Conservation (phyloP, 30 jellyfish, hydroid and myxozoan species). For the Catostylus mosaicus region DNA sequence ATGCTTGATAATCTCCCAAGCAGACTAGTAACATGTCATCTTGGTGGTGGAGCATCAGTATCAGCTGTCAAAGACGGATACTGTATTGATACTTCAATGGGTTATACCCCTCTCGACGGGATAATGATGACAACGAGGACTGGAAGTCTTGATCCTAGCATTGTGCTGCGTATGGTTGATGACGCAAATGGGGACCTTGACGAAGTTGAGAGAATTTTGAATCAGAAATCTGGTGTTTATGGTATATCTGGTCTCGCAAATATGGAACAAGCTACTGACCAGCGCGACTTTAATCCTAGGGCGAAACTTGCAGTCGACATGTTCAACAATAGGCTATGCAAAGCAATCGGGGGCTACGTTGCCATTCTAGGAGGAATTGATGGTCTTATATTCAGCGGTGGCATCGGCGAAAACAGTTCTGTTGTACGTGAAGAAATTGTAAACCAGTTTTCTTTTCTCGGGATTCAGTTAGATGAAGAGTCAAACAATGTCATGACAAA, state of each 20-base stretch:
- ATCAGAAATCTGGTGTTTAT: slow-evolving; percentile 66
- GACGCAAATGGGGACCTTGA: slow-evolving; percentile 46
- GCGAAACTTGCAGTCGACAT: slow-evolving; percentile 62
- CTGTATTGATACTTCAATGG: slow-evolving; percentile 86
- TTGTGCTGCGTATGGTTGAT: slow-evolving; percentile 63
- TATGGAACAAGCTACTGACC: slow-evolving; percentile 30
- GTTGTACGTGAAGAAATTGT: slow-evolving; percentile 51
- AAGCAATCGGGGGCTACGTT: slow-evolving; percentile 67
- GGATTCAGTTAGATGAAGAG: slow-evolving; percentile 40
- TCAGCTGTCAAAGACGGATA: slow-evolving; percentile 70
- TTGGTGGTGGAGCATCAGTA: slow-evolving; percentile 89
- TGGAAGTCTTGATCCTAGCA: slow-evolving; percentile 88
- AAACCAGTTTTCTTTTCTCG: slow-evolving; percentile 47
- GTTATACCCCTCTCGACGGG: slow-evolving; percentile 89
- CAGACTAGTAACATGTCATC: slow-evolving; percentile 72
- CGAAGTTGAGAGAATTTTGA: slow-evolving; percentile 65
- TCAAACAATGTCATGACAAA: slow-evolving; percentile 7
- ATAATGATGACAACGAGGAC: slow-evolving; percentile 81
- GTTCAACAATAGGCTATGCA: slow-evolving; percentile 63
- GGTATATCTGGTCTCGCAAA: slow-evolving; percentile 72
- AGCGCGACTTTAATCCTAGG: slow-evolving; percentile 57
- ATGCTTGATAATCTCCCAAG: slow-evolving; percentile 40
- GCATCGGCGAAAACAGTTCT: slow-evolving; percentile 80
- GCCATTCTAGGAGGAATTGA: slow-evolving; percentile 70
- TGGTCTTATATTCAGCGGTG: slow-evolving; percentile 87